Conservation (phyloP, 2,797 vertebrate genomes). For the Enteromius fasciolatus region DNA sequence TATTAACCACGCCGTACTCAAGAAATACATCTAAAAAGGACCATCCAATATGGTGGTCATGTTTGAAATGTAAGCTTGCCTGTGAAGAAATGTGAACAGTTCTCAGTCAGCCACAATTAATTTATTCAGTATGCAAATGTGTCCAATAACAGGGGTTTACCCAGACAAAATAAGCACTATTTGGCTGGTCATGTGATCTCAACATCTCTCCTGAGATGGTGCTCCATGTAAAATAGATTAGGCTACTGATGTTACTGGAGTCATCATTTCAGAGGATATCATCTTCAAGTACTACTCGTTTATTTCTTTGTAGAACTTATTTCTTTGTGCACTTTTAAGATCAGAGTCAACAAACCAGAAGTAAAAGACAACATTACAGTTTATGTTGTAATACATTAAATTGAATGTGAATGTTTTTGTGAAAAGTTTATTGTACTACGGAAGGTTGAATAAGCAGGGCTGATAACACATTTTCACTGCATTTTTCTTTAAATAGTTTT, state of each 20-base stretch:
- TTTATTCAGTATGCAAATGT: constrained; percentile 3
- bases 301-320: background rate
- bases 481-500: background rate
- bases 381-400: background rate
- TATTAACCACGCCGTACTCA: background rate
- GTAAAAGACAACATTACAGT: background rate
- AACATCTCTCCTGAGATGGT: background rate
- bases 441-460: background rate
- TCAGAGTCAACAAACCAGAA: background rate
- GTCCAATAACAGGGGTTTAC: background rate
- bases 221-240: constrained; percentile 39
- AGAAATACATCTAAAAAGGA: background rate
- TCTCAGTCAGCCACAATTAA: background rate
- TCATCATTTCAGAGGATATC: background rate
- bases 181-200: constrained; percentile 31
- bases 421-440: background rate
- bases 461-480: background rate
- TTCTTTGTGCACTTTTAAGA: background rate
- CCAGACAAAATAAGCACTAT: constrained; percentile 10
- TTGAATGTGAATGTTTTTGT: background rate
- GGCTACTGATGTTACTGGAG: constrained; percentile 24
- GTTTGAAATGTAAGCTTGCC: background rate
- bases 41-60: background rate
- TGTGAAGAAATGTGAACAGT: background rate
- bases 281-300: background rate